phyloP scores from a whole-genome alignment of 1,140 invertebrate species.

The Danaus plexippus region DNA sequence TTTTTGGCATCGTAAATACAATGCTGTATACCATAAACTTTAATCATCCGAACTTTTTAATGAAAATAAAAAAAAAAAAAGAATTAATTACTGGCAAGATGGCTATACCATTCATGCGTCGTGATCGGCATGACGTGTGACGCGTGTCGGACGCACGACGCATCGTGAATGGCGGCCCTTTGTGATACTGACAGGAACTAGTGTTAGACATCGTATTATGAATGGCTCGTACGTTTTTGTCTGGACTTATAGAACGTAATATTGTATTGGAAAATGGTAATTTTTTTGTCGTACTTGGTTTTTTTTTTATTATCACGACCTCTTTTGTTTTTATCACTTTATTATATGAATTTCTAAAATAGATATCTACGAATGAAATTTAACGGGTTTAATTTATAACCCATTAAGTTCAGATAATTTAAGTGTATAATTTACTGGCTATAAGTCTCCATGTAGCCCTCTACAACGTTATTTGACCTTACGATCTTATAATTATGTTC shows the following conservation, averaged over 20 bases:
- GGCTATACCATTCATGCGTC: slow-evolving; percentile 10
- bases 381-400: background rate
- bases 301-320: slow-evolving; percentile 1
- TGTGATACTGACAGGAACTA: slow-evolving; percentile 28
- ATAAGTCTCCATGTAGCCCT: background rate
- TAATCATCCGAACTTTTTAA: too few species aligned
- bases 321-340: slow-evolving; percentile 4
- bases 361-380: background rate
- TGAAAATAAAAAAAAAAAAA: background rate
- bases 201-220: slow-evolving; percentile 23
- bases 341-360: background rate
- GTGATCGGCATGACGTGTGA: slow-evolving; percentile 20
- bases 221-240: slow-evolving; percentile 14
- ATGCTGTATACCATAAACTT: too few species aligned
- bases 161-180: slow-evolving; percentile 29
- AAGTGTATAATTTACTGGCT: background rate
- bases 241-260: slow-evolving; percentile 10
- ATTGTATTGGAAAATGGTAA: background rate
- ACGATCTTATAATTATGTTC: slow-evolving; percentile 4
- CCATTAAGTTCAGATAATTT: too few species aligned
- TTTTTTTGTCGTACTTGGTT: background rate
- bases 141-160: slow-evolving; percentile 21
- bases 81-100: slow-evolving; percentile 16
- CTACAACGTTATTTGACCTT: slow-evolving; percentile 5
- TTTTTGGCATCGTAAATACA: too few species aligned